Conservation (phyloP, 2,113 vertebrate species). For the Micromys minutus region DNA sequence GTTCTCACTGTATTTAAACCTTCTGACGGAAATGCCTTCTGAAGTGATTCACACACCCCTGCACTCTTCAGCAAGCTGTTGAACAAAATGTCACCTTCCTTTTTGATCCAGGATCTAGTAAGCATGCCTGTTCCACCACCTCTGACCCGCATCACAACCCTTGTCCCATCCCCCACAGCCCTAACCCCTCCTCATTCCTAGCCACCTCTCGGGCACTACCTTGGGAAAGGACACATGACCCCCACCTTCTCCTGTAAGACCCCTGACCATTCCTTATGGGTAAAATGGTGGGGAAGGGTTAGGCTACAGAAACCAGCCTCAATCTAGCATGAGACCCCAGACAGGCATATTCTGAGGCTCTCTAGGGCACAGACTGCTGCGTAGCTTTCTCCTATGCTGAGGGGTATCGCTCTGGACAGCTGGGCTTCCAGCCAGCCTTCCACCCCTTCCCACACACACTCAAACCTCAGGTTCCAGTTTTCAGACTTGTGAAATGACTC, state of each 20-base stretch:
- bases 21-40: not conserved
- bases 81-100: not conserved
- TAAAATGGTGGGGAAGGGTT: not conserved
- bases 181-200: not conserved
- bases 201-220: too few relatives aligned
- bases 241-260: not conserved
- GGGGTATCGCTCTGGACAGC: not conserved
- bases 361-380: rapidly evolving
- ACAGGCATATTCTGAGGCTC: rapidly evolving
- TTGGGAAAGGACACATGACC: too few relatives aligned
- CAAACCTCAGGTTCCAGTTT: not conserved
- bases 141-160: not conserved
- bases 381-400: not conserved
- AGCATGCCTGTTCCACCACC: rapidly evolving
- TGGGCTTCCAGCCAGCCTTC: not conserved
- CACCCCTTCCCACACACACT: rapidly evolving
- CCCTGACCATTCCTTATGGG: not conserved
- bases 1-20: not conserved
- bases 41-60: not conserved
- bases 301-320: not conserved
- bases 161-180: not conserved
- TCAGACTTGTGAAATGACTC: not conserved
- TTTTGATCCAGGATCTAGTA: not conserved
- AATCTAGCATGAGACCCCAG: not conserved
- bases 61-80: not conserved